Evolutionary conservation across 2,113 vertebrate species (phyloP).

Genomic region (Cheilinus undulatus): DNA sequence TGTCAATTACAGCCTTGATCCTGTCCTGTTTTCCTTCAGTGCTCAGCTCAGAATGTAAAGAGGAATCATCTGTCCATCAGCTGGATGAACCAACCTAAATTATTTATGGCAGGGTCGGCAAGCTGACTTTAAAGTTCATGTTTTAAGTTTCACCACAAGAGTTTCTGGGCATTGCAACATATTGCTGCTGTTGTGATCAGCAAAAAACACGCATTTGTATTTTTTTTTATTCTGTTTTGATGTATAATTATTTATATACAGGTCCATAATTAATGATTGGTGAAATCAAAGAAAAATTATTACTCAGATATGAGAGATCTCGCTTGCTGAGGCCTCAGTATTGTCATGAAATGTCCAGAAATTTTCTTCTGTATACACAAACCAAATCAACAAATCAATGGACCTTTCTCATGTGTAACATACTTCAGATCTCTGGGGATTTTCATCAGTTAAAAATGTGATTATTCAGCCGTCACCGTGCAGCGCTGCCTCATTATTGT

Average conservation of each 20-base stretch:
- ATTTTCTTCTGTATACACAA: neutral
- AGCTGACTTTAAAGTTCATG: neutral
- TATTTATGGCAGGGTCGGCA: slow-evolving; percentile 9
- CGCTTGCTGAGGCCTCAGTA: neutral
- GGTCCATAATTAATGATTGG: neutral
- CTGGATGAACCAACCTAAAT: slow-evolving; percentile 13
- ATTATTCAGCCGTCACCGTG: neutral
- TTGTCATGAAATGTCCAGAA: neutral
- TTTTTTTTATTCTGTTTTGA: neutral
- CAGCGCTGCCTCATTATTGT: slow-evolving; percentile 18
- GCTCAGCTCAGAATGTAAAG: slow-evolving; percentile 1
- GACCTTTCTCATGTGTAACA: neutral
- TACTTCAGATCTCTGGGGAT: neutral
- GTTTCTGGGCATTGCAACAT: slow-evolving; percentile 22
- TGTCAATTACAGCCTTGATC: no score
- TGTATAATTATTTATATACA: no score
- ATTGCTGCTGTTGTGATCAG: neutral
- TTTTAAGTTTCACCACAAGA: neutral
- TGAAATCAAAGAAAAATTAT: neutral
- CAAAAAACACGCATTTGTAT: neutral
- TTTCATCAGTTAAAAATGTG: slow-evolving; percentile 10
- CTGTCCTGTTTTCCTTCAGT: neutral
- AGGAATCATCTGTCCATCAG: slow-evolving; percentile 37
- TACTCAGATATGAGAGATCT: neutral
- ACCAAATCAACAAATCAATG: neutral